Conservation (phyloP, 2,888 invertebrate genomes). For the Lamproptera curius region DNA sequence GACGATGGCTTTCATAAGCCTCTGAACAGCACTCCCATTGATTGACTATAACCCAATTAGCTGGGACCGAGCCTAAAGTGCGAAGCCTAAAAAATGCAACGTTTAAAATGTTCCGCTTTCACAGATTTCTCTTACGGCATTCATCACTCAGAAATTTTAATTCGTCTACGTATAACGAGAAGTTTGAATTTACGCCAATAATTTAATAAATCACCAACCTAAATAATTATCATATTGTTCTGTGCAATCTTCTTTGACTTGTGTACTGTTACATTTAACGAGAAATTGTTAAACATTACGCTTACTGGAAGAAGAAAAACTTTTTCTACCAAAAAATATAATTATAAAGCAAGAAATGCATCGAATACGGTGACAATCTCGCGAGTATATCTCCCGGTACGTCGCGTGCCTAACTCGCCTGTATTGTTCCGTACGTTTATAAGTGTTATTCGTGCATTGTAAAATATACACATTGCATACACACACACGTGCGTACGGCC, state of each 20-base stretch:
- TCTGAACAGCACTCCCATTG: not conserved
- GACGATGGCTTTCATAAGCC: not conserved
- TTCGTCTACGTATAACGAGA: no score
- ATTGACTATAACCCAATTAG: not conserved
- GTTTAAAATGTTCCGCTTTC: not conserved
- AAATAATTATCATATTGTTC: no score
- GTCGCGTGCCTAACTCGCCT: constrained; percentile 32
- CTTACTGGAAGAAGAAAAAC: no score
- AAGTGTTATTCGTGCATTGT: constrained; percentile 59
- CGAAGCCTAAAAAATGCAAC: not conserved
- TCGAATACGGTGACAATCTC: no score
- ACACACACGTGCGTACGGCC: constrained; percentile 40
- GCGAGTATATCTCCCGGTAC: constrained; percentile 35
- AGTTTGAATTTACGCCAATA: no score
- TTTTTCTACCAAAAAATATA: no score
- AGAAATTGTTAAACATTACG: no score
- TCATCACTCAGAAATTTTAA: no score
- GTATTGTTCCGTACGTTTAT: constrained; percentile 67
- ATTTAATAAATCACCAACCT: no score
- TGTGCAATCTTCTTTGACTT: no score
- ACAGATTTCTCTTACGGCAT: not conserved
- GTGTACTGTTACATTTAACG: no score
- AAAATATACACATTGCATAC: constrained; percentile 48
- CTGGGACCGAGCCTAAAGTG: not conserved
- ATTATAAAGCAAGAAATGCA: no score